phyloP scores from a whole-genome alignment of 2,113 vertebrate species.

The Panthera tigris region DNA sequence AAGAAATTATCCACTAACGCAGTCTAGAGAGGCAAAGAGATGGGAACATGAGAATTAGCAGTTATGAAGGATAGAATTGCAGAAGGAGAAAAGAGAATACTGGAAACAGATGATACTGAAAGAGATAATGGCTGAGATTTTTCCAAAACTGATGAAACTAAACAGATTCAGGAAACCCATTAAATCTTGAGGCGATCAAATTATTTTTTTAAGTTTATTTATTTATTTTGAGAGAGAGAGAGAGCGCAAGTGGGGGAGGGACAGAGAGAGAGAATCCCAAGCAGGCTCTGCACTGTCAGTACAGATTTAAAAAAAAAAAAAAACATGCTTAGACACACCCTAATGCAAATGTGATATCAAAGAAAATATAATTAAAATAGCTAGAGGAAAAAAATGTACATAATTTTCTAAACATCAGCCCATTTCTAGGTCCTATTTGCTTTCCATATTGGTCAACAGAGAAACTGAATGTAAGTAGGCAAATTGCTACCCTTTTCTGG shows the following conservation, averaged over 20 bases:
- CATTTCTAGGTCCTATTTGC: background rate
- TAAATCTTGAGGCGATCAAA: background rate
- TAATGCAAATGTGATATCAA: background rate
- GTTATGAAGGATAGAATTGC: background rate
- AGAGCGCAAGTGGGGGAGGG: too few relatives aligned
- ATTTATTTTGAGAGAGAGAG: too few relatives aligned
- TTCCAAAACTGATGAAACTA: background rate
- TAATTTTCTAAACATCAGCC: background rate
- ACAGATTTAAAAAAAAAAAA: background rate
- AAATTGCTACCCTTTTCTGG: background rate
- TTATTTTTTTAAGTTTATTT: background rate
- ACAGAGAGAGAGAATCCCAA: too few relatives aligned
- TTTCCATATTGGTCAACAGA: background rate
- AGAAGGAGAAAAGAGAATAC: background rate
- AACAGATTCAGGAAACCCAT: conserved; percentile 1
- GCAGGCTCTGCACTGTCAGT: too few relatives aligned
- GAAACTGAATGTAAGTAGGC: background rate
- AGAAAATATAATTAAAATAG: conserved; percentile 35
- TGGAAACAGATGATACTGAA: background rate
- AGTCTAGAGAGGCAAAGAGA: background rate
- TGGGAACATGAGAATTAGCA: background rate
- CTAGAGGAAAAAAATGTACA: background rate
- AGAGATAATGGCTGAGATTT: background rate
- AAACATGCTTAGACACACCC: background rate
- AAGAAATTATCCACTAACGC: background rate